Conservation (phyloP, 1,140 invertebrate genomes). For the Ruditapes philippinarum region DNA sequence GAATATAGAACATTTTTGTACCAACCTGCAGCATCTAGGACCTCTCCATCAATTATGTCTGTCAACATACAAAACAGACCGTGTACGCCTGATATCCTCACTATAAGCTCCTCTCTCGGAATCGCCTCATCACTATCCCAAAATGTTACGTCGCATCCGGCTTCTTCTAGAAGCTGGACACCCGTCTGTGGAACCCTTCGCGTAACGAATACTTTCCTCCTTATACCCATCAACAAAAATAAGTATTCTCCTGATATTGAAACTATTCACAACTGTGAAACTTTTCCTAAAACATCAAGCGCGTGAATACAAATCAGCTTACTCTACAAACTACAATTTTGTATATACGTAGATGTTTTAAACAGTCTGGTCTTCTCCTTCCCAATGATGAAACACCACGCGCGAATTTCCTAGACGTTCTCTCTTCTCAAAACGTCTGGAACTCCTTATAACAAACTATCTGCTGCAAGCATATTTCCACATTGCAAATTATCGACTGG, state of each 20-base stretch:
- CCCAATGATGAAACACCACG: neutral
- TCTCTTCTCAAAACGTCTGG: neutral
- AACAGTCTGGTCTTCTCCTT: neutral
- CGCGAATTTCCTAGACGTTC: neutral
- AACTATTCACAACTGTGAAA: neutral
- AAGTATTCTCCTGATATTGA: neutral
- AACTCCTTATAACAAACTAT: neutral
- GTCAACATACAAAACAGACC: conserved; percentile 94
- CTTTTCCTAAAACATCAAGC: neutral
- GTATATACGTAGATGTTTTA: neutral
- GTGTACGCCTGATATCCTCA: conserved; percentile 91
- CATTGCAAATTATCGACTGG: neutral
- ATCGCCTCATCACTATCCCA: conserved; percentile 88
- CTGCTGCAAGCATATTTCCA: neutral
- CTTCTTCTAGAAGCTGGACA: conserved; percentile 70
- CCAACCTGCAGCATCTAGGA: conserved; percentile 90
- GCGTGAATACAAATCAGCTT: too few species aligned
- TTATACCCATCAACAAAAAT: neutral
- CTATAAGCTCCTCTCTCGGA: conserved; percentile 90
- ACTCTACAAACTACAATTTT: neutral
- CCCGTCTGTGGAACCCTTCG: conserved; percentile 82
- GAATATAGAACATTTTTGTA: neutral
- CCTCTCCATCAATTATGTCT: conserved; percentile 94
- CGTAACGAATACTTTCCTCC: conserved; percentile 80
- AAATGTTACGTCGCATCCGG: conserved; percentile 76